Conservation (phyloP, 2,797 vertebrate genomes). For the Limnodromus scolopaceus region DNA sequence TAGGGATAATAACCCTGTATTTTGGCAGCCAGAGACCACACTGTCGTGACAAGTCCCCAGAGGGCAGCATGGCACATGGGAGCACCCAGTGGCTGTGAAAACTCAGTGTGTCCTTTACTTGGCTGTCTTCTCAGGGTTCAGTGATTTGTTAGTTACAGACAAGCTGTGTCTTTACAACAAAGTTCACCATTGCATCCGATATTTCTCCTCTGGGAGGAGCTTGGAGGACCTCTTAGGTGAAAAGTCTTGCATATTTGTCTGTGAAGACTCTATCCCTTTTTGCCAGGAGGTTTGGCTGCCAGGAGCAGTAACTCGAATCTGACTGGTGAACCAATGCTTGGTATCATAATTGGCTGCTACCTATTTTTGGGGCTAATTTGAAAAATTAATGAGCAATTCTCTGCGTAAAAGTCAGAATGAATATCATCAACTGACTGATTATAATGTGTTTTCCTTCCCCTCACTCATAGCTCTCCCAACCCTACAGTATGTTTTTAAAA, state of each 20-base stretch:
- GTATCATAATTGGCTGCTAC: background rate
- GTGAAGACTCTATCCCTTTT: background rate
- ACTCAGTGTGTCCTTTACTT: background rate
- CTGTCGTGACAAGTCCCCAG: background rate
- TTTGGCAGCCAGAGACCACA: background rate
- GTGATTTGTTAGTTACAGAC: background rate
- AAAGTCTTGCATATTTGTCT: background rate
- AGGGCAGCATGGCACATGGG: background rate
- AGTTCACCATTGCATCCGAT: background rate
- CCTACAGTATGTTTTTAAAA: background rate
- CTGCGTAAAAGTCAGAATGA: background rate
- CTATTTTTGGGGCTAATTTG: background rate
- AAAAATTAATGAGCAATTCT: slow-evolving; percentile 14
- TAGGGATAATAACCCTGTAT: background rate
- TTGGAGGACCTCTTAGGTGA: background rate
- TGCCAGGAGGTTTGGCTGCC: background rate
- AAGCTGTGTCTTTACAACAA: background rate
- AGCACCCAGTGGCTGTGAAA: background rate
- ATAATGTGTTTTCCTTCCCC: background rate
- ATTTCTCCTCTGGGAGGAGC: background rate
- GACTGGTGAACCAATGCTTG: background rate
- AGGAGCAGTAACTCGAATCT: background rate
- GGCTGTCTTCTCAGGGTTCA: background rate
- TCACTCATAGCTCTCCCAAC: background rate
- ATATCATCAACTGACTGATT: background rate